Percentiles rank a stretch among this genome's conserved stretches.
phyloP scores from a whole-genome alignment of 1,140 invertebrate species.

The Triops longicaudatus region DNA sequence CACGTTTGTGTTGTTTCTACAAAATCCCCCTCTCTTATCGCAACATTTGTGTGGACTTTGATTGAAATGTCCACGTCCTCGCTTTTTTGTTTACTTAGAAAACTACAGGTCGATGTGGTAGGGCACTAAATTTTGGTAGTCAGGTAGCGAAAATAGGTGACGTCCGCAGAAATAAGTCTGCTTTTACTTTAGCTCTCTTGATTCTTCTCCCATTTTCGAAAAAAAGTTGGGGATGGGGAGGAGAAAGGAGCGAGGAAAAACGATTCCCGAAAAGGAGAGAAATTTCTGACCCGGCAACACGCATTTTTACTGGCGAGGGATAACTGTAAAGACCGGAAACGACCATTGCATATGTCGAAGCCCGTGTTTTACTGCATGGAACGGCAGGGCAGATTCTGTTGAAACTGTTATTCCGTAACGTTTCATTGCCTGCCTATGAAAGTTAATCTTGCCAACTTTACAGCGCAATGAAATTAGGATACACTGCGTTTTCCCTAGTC shows the following conservation, averaged over 20 bases:
- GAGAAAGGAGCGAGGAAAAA: neutral
- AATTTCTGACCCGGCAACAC: neutral
- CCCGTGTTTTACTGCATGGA: slow-evolving; percentile 5
- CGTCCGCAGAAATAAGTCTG: neutral
- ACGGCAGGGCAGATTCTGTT: neutral
- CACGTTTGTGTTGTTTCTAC: neutral
- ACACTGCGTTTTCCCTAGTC: neutral
- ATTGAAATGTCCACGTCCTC: neutral
- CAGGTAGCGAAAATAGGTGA: neutral
- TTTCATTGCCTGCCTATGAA: neutral
- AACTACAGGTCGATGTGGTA: neutral
- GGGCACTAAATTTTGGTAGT: neutral
- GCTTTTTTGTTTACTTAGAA: neutral
- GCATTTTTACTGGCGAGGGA: neutral
- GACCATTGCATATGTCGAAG: slow-evolving; percentile 11
- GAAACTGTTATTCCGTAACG: neutral
- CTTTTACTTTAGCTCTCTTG: neutral
- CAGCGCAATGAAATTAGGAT: neutral
- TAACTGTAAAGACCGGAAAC: slow-evolving; percentile 8
- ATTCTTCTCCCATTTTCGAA: neutral
- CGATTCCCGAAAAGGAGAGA: neutral
- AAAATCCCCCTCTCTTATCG: neutral
- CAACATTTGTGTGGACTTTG: neutral
- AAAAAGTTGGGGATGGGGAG: neutral
- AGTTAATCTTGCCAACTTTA: slow-evolving; percentile 1